Conservation (phyloP, 2,113 vertebrate genomes). For the Erpornis zantholeuca region DNA sequence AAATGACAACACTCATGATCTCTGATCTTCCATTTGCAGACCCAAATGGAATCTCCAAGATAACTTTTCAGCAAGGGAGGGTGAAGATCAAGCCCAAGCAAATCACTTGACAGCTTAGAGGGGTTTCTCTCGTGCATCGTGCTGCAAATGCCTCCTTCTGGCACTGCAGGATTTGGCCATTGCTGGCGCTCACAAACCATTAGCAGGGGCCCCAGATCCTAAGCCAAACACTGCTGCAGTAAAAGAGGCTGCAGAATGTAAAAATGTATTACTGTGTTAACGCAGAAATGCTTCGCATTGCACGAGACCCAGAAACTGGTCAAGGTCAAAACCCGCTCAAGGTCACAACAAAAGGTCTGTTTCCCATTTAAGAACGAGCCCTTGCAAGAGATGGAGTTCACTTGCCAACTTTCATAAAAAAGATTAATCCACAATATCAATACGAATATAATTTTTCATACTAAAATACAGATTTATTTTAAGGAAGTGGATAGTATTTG, state of each 20-base stretch:
- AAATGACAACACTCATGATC: neutral
- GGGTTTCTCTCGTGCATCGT: neutral
- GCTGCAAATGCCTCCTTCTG: neutral
- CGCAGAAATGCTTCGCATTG: conserved; percentile 20
- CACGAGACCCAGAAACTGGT: conserved; percentile 27
- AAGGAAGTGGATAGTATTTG: conserved; percentile 74
- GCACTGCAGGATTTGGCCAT: neutral
- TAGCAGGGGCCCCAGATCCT: conserved; percentile 37
- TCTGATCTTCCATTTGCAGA: neutral
- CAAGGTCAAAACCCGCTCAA: conserved; percentile 34
- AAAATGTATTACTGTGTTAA: conserved; percentile 2
- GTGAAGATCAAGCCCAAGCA: neutral
- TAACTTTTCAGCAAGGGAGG: neutral
- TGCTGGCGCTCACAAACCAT: neutral
- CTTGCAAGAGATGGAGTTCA: conserved; percentile 29
- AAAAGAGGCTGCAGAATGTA: conserved; percentile 48
- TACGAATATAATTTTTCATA: conserved; percentile 75
- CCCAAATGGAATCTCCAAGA: neutral
- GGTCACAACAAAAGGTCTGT: conserved; percentile 54
- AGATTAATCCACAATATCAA: conserved; percentile 63
- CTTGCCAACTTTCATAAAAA: conserved; percentile 61
- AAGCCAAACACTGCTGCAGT: conserved; percentile 51
- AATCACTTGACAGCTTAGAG: neutral
- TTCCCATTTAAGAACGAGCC: conserved; percentile 60
- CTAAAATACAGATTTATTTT: conserved; percentile 72